Evolutionary conservation across 2,888 invertebrate species (phyloP).

Genomic region (Autographa gamma): DNA sequence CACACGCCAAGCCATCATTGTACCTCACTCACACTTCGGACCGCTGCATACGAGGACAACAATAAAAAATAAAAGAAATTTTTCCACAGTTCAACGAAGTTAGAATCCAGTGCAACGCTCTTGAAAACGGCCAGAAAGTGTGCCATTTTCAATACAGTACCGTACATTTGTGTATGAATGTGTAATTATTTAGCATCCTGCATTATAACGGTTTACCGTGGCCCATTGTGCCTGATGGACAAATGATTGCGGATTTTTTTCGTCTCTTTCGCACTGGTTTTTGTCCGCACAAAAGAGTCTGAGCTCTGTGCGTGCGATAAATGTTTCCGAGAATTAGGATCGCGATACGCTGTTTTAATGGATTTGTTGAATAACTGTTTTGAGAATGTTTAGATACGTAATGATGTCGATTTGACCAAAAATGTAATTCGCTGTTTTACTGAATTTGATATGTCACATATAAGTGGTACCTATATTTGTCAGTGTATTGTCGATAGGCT

Average conservation of each 20-base stretch:
- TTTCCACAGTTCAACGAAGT: slow-evolving; percentile 46
- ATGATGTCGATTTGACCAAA: neutral
- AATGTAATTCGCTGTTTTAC: neutral
- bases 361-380: slow-evolving; percentile 30
- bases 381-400: slow-evolving; percentile 3
- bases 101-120: slow-evolving; percentile 57
- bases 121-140: slow-evolving; percentile 47
- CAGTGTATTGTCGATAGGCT: neutral
- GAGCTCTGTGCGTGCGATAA: slow-evolving; percentile 50
- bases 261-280: slow-evolving; percentile 50
- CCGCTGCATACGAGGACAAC: slow-evolving; percentile 40
- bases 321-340: slow-evolving; percentile 61
- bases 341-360: slow-evolving; percentile 35
- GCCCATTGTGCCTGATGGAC: slow-evolving; percentile 82
- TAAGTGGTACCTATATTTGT: neutral
- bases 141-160: slow-evolving; percentile 63
- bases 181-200: slow-evolving; percentile 84
- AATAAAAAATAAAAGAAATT: slow-evolving; percentile 20
- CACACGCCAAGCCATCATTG: slow-evolving; percentile 20
- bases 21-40: slow-evolving; percentile 34
- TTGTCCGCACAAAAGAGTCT: slow-evolving; percentile 58
- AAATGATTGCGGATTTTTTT: slow-evolving; percentile 81
- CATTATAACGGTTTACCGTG: slow-evolving; percentile 79
- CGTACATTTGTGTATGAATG: slow-evolving; percentile 75
- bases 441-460: neutral